Percentiles rank a stretch among this genome's conserved stretches.
phyloP scores from a whole-genome alignment of 1,140 invertebrate genomes.

The Archivesica marissinica region DNA sequence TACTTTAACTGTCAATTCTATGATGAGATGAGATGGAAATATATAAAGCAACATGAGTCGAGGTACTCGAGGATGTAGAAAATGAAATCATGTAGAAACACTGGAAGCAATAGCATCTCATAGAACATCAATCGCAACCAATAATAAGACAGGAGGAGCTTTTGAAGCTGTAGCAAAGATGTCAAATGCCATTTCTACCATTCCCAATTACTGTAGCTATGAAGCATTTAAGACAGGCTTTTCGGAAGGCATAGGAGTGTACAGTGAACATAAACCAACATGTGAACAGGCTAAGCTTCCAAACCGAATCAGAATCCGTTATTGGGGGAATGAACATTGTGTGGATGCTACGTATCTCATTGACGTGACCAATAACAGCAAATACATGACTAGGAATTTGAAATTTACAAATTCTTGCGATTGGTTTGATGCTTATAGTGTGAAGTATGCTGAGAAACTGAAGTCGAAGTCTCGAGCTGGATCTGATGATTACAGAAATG shows the following conservation, averaged over 20 bases:
- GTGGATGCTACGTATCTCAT: constrained; percentile 5
- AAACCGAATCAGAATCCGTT: background rate
- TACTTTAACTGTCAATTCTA: no score
- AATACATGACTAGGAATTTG: constrained; percentile 17
- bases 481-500: background rate
- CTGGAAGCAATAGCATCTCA: background rate
- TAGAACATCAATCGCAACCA: background rate
- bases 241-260: constrained; percentile 39
- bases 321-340: background rate
- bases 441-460: background rate
- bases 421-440: constrained; percentile 62
- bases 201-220: constrained; percentile 60
- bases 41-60: no score
- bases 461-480: background rate
- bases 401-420: constrained; percentile 7
- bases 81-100: constrained; percentile 13
- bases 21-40: no score
- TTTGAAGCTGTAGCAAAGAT: constrained; percentile 35
- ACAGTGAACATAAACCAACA: background rate
- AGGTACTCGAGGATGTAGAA: background rate
- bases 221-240: constrained; percentile 57
- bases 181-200: constrained; percentile 49
- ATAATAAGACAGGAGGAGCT: background rate
- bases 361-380: constrained; percentile 45
- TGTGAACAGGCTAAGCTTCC: background rate